Evolutionary conservation across 1,140 invertebrate species (phyloP).

Genomic region (Ectropis grisescens): DNA sequence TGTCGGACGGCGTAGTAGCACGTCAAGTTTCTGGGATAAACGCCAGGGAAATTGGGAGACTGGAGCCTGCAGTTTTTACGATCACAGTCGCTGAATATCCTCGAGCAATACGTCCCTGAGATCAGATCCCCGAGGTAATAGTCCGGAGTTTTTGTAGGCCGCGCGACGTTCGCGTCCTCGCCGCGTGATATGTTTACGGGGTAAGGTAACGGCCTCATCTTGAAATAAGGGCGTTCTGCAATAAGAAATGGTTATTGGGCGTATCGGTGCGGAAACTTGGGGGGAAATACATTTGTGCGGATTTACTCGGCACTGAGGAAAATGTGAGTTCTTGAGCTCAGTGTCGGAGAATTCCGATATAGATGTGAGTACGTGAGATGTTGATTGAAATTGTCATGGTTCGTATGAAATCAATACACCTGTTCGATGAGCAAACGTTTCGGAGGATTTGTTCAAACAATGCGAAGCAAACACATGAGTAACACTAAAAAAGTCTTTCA

Average conservation of each 20-base stretch:
- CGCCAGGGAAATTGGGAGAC: slow-evolving; percentile 91
- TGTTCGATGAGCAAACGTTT: too few relatives aligned
- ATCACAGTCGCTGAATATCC: slow-evolving; percentile 91
- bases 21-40: slow-evolving; percentile 90
- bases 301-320: too few relatives aligned
- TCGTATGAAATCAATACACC: too few relatives aligned
- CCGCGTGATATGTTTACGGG: slow-evolving; percentile 58
- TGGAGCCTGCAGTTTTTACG: slow-evolving; percentile 87
- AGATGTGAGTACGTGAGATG: too few relatives aligned
- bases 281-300: too few relatives aligned
- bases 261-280: too few relatives aligned
- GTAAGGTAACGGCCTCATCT: slow-evolving; percentile 49
- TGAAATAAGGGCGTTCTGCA: slow-evolving; percentile 63
- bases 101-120: slow-evolving; percentile 89
- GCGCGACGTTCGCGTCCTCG: slow-evolving; percentile 48
- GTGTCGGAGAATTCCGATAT: too few relatives aligned
- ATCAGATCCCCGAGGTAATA: slow-evolving; percentile 87
- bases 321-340: too few relatives aligned
- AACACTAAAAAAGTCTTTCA: too few relatives aligned
- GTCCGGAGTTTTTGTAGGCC: slow-evolving; percentile 58
- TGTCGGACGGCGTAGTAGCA: slow-evolving; percentile 89
- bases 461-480: too few relatives aligned
- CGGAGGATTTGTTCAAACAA: too few relatives aligned
- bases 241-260: slow-evolving; percentile 18
- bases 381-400: too few relatives aligned